Conservation (phyloP, 2,113 vertebrate genomes). For the Taxidea taxus region DNA sequence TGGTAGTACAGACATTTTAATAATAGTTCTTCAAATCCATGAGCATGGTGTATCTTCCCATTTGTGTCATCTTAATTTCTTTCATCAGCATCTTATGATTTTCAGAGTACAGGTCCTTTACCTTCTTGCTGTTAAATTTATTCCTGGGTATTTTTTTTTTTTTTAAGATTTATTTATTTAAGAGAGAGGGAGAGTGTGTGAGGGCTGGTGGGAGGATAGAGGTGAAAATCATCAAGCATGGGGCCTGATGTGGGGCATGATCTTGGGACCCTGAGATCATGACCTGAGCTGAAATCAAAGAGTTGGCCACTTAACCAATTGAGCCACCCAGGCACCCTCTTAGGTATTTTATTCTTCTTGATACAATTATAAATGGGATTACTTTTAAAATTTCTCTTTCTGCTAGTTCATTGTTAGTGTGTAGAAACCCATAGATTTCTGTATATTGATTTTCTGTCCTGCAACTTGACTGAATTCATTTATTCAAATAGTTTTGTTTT, state of each 20-base stretch:
- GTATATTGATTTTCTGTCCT: not conserved
- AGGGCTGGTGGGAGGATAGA: not conserved
- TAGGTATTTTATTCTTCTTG: not conserved
- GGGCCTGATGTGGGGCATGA: not conserved
- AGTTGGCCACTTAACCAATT: not conserved
- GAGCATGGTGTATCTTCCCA: not conserved
- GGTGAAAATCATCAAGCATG: not conserved
- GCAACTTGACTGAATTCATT: not conserved
- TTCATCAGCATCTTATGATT: not conserved
- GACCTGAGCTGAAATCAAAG: not conserved
- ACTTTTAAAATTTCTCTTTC: not conserved
- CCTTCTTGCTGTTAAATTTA: not conserved
- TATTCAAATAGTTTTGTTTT: too few relatives aligned
- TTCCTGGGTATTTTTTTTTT: not conserved
- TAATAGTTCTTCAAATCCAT: not conserved
- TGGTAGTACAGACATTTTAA: not conserved
- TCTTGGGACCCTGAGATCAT: not conserved
- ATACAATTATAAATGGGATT: not conserved
- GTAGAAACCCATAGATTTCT: not conserved
- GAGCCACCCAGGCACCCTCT: not conserved
- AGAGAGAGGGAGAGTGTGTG: not conserved
- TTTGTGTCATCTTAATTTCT: not conserved
- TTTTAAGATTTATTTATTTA: not conserved
- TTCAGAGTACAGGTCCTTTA: not conserved
- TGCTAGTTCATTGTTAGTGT: not conserved